Conservation (phyloP, 64 coral and sea anemone genomes). For the Pocillopora damicornis region DNA sequence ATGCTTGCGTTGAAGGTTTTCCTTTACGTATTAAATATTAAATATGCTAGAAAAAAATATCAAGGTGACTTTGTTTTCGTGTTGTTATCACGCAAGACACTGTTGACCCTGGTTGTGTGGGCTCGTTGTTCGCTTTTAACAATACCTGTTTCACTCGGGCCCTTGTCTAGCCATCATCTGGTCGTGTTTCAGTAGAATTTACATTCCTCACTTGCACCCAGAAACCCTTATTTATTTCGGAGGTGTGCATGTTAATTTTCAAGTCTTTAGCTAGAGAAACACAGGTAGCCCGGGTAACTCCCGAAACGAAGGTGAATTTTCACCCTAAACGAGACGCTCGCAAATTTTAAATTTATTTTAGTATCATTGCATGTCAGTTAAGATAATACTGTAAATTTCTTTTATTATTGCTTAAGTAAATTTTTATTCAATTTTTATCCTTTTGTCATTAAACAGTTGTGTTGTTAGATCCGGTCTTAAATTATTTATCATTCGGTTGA, state of each 20-base stretch:
- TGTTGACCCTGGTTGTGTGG: neutral
- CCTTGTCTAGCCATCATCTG: neutral
- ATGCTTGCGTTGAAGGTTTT: neutral
- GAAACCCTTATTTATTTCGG: neutral
- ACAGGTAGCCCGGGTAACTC: too few species aligned
- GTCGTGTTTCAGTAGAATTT: neutral
- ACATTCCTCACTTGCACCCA: neutral
- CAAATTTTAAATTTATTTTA: too few species aligned
- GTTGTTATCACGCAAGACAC: neutral
- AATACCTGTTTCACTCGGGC: neutral
- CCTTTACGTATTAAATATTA: conserved; percentile 33
- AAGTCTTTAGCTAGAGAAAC: neutral
- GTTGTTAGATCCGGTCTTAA: neutral
- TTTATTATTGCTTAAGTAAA: too few species aligned
- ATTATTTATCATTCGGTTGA: neutral
- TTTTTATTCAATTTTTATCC: neutral
- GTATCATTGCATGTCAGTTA: too few species aligned
- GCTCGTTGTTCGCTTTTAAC: neutral
- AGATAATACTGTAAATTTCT: too few species aligned
- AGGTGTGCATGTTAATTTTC: neutral
- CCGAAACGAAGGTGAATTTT: too few species aligned
- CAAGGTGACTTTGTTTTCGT: neutral
- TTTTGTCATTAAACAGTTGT: neutral
- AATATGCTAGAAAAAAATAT: neutral
- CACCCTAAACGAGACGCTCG: too few species aligned